Evolutionary conservation across 2,113 vertebrate genomes (phyloP), one percentile per base, ranked within the genome.

Genomic region (Prinia subflava): DNA sequence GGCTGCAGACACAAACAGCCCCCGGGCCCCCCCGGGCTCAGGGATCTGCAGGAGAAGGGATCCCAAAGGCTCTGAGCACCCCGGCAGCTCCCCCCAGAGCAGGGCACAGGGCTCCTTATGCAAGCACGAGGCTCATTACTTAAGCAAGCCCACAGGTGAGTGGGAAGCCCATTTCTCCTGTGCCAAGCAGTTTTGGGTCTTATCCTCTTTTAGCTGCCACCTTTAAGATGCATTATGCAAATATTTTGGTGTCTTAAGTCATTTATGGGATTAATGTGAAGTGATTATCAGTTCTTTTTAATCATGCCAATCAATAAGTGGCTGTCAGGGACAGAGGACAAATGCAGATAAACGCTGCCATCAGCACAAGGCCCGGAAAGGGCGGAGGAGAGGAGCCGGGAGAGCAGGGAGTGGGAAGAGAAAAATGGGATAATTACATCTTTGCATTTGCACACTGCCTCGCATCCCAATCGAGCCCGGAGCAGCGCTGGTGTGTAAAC

Each of bases 251-350:
- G 96, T 97, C 97, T 95, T 98, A 99, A 99, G 99, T 97, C 96
- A 98, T 98, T 99, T 98, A 99, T 94, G 97, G 98, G 98, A 98
- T 99, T 99, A 99, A 98, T 98, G 97, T 95, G 97, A 98, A 97
- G 97, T 90, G 95, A 98, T 98, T 98, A 98, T 97, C 95, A 94
- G 93, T 98, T 97, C 96, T 98, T 97, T 97, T 97, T 97, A 95
- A 96, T 97, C 98, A 90, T 87, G 92, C 96, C 91, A 97, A 98
- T 98, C 96, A 86, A 96, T 96, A 96, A 88, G 68, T 47, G 92
- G 96, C 96, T 91, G 96, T 88, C 93, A 95, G 95, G 95, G 95
- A 83, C 87, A 97, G 84, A 97, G 96, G 97, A 96, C 96, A 96
- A 97, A 96, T 93, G 94, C 90, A 96, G 97, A 96, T 96, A 97